phyloP scores from a whole-genome alignment of 1,140 invertebrate species.

The Trichonephila clavipes region DNA sequence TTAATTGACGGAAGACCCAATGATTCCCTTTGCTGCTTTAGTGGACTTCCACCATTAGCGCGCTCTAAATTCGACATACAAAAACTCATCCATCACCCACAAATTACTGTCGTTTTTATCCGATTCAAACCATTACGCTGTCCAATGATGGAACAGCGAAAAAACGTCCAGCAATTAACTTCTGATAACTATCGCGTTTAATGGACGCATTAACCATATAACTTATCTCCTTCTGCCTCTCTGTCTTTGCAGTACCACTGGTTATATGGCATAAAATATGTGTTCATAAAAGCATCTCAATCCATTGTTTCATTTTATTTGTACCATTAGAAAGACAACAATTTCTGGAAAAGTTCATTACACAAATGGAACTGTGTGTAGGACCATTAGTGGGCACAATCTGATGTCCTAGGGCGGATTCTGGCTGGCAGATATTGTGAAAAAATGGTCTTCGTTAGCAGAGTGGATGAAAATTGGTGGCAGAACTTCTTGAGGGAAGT shows the following conservation, averaged over 20 bases:
- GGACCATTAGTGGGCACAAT: neutral
- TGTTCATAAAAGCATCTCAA: slow-evolving; percentile 17
- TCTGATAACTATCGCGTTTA: slow-evolving; percentile 29
- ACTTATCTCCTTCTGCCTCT: neutral
- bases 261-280: slow-evolving; percentile 13
- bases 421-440: neutral
- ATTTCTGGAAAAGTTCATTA: slow-evolving; percentile 39
- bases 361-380: slow-evolving; percentile 13
- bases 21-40: neutral
- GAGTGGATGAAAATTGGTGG: neutral
- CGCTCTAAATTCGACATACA: neutral
- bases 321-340: neutral
- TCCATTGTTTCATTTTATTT: neutral
- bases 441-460: neutral
- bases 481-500: neutral
- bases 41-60: neutral
- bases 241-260: neutral
- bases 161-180: slow-evolving; percentile 15
- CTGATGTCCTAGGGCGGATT: neutral
- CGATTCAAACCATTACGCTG: neutral
- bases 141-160: neutral
- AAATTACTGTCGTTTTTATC: slow-evolving; percentile 1
- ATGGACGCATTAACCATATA: slow-evolving; percentile 40
- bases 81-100: neutral
- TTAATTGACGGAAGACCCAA: neutral